Evolutionary conservation across 1,140 invertebrate species (phyloP).

Genomic region (Trachelipus rathkii): DNA sequence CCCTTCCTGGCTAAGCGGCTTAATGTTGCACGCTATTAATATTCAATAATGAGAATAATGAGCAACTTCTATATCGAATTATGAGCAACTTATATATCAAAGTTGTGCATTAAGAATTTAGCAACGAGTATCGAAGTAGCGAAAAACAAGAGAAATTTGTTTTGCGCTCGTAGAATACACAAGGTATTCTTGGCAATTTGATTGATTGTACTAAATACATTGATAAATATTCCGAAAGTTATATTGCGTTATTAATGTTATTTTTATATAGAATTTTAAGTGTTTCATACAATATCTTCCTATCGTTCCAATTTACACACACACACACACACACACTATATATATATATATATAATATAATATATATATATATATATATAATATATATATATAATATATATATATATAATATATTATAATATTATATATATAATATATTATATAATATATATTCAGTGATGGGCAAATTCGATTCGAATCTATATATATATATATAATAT

Average conservation of each 20-base stretch:
- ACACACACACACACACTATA: neutral
- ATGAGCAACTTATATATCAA: neutral
- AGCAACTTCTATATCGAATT: neutral
- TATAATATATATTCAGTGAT: neutral
- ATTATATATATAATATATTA: neutral
- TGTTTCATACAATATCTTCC: no score
- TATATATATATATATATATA: neutral
- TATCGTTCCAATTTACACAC: no score
- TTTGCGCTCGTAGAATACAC: no score
- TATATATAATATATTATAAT: slow-evolving; percentile 12
- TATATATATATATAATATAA: neutral
- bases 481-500: neutral
- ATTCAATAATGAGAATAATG: slow-evolving; percentile 5
- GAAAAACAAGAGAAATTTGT: no score
- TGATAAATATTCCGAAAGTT: no score
- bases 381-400: neutral
- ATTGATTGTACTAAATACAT: no score
- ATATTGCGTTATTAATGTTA: no score
- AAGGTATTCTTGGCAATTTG: no score
- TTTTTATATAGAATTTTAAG: no score
- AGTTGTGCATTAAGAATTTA: neutral
- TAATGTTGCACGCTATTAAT: slow-evolving; percentile 4
- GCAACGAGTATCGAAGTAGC: neutral
- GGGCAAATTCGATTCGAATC: no score
- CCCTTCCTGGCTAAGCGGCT: neutral